These are phyloP conservation scores for Euplagia quadripunctaria DNA, from an alignment of 2,888 invertebrate genomes.

Conservation along the genomic window DNA sequence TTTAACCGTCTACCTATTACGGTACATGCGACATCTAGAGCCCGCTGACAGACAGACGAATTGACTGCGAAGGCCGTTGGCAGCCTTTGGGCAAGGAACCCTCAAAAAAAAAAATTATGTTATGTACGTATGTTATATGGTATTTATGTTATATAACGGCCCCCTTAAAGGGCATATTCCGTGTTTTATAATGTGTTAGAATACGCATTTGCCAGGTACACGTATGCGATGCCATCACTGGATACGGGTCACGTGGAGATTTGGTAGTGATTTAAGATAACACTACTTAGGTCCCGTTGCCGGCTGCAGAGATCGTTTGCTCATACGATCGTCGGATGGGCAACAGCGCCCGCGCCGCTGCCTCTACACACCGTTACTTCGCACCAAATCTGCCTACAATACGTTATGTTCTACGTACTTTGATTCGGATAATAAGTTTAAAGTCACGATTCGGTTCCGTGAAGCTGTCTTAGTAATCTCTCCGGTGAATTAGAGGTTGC, in stretches of 20 bases:
- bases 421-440: slow-evolving; percentile 83
- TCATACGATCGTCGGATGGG: slow-evolving; percentile 69
- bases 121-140: too few species aligned
- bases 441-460: slow-evolving; percentile 81
- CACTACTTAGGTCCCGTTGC: slow-evolving; percentile 76
- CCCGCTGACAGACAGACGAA: too few species aligned
- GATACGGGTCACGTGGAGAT: slow-evolving; percentile 58
- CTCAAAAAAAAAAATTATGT: too few species aligned
- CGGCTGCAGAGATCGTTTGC: slow-evolving; percentile 71
- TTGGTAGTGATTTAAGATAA: slow-evolving; percentile 77
- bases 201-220: slow-evolving; percentile 10
- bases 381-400: slow-evolving; percentile 85
- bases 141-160: too few species aligned
- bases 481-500: slow-evolving; percentile 76
- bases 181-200: not conserved
- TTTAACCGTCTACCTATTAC: too few species aligned
- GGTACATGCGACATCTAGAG: too few species aligned
- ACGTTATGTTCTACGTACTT: slow-evolving; percentile 72
- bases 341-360: slow-evolving; percentile 45
- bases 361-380: slow-evolving; percentile 75
- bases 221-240: slow-evolving; percentile 31
- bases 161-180: not conserved
- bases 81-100: too few species aligned
- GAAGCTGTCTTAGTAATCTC: slow-evolving; percentile 80
- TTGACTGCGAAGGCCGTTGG: too few species aligned